phyloP scores from a whole-genome alignment of 1,140 invertebrate genomes.

The Cydia strobilella region DNA sequence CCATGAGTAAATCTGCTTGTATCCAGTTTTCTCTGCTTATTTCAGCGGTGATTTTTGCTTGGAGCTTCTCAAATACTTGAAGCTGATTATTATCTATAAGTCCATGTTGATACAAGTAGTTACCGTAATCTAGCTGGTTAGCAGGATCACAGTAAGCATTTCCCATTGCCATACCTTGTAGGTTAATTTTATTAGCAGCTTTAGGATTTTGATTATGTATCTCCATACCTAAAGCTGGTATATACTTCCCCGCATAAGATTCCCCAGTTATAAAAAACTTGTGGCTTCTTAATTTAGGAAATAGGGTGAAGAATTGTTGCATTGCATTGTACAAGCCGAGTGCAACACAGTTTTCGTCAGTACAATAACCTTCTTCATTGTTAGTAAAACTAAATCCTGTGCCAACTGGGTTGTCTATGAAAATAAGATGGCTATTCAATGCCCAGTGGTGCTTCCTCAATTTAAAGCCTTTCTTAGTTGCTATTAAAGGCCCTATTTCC shows the following conservation, averaged over 20 bases:
- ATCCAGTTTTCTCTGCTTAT: conserved; percentile 83
- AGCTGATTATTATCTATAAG: conserved; percentile 81
- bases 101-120: conserved; percentile 84
- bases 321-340: conserved; percentile 82
- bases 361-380: conserved; percentile 81
- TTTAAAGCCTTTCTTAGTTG: conserved; percentile 59
- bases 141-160: conserved; percentile 85
- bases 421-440: conserved; percentile 86
- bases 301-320: conserved; percentile 86
- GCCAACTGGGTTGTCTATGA: conserved; percentile 92
- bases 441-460: conserved; percentile 86
- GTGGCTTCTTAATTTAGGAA: conserved; percentile 84
- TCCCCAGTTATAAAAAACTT: conserved; percentile 90
- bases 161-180: conserved; percentile 84
- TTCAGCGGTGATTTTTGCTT: conserved; percentile 79
- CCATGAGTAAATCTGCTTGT: conserved; percentile 84
- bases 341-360: conserved; percentile 83
- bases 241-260: conserved; percentile 92
- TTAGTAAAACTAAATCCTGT: conserved; percentile 88
- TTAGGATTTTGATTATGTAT: conserved; percentile 85
- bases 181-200: conserved; percentile 82
- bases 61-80: conserved; percentile 81
- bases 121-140: conserved; percentile 83
- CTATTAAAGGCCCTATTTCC: conserved; percentile 77
- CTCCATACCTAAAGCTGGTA: conserved; percentile 86